These are phyloP conservation scores for Vultur gryphus DNA, from an alignment of 2,797 vertebrate genomes.

Conservation along the genomic window DNA sequence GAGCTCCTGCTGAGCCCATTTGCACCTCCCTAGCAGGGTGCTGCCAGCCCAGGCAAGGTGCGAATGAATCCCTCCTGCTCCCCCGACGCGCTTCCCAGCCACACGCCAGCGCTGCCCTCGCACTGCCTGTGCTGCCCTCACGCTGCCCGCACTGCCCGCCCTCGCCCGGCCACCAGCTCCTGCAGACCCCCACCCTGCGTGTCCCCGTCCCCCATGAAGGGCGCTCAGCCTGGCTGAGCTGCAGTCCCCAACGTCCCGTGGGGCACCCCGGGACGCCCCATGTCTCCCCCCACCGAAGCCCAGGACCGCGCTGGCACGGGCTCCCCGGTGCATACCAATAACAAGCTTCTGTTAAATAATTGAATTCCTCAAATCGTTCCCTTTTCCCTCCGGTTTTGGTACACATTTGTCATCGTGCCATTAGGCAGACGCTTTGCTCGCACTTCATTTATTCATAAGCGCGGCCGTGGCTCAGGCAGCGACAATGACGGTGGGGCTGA, in stretches of 20 bases:
- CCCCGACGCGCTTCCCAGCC: not conserved
- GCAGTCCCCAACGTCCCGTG: fast-evolving
- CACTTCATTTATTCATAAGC: slow-evolving; percentile 50
- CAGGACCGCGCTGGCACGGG: fast-evolving
- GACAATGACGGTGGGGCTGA: not conserved
- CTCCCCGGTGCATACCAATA: not conserved
- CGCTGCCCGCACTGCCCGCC: not conserved
- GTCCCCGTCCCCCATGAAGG: not conserved
- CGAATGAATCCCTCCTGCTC: not conserved
- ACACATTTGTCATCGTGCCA: slow-evolving; percentile 52
- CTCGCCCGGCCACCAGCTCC: not conserved
- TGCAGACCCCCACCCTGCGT: not conserved
- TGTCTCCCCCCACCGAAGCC: fast-evolving
- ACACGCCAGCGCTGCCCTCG: fast-evolving
- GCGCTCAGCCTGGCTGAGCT: not conserved
- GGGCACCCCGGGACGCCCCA: not conserved
- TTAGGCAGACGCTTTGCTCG: slow-evolving; percentile 54
- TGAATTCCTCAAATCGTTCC: slow-evolving; percentile 50
- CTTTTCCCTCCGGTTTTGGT: slow-evolving; percentile 29
- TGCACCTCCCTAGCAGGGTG: not conserved
- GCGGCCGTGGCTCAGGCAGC: not conserved
- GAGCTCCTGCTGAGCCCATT: not conserved
- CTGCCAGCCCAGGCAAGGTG: not conserved
- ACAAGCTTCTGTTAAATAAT: slow-evolving; percentile 58
- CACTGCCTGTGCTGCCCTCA: too few species aligned